These are phyloP conservation scores for Emmelina monodactyla DNA, from an alignment of 2,888 invertebrate genomes.

Conservation along the genomic window DNA sequence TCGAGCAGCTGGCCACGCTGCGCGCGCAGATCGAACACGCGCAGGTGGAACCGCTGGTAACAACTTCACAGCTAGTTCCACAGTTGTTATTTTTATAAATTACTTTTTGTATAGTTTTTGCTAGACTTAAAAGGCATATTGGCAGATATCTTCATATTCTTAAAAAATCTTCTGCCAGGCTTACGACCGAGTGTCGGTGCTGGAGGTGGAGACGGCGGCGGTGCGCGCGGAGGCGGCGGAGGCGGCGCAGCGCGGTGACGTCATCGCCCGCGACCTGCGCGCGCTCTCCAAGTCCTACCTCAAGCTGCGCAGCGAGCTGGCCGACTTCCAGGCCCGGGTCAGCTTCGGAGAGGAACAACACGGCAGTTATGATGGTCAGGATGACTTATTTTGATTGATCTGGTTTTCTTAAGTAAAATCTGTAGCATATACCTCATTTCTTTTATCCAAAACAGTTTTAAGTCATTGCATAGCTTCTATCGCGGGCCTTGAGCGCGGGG, in stretches of 20 bases:
- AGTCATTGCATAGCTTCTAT: too few relatives aligned
- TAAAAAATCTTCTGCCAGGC: constrained; percentile 26
- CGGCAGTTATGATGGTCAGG: constrained; percentile 45
- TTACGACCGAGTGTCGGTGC: constrained; percentile 45
- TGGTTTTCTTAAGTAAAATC: too few relatives aligned
- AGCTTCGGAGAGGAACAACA: constrained; percentile 35
- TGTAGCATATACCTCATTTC: too few relatives aligned
- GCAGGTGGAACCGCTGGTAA: too few relatives aligned
- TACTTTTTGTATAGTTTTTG: too few relatives aligned
- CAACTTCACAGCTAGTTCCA: too few relatives aligned
- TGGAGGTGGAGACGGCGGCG: constrained; percentile 61
- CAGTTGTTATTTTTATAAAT: too few relatives aligned
- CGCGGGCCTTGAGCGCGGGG: too few relatives aligned
- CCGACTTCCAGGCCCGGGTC: constrained; percentile 45
- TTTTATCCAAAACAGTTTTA: too few relatives aligned
- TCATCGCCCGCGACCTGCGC: constrained; percentile 38
- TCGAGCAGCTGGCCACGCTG: constrained; percentile 35
- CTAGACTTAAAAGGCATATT: too few relatives aligned
- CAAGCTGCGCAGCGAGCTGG: constrained; percentile 45
- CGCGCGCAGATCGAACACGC: constrained; percentile 37
- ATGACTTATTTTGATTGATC: too few relatives aligned
- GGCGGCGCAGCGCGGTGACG: constrained; percentile 32
- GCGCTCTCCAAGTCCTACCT: constrained; percentile 53
- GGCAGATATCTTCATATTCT: too few relatives aligned
- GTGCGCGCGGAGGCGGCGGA: constrained; percentile 47